Base-by-base conservation (phyloP, 2,888 invertebrate genomes). In the Trypoxylon attenuatum region DNA sequence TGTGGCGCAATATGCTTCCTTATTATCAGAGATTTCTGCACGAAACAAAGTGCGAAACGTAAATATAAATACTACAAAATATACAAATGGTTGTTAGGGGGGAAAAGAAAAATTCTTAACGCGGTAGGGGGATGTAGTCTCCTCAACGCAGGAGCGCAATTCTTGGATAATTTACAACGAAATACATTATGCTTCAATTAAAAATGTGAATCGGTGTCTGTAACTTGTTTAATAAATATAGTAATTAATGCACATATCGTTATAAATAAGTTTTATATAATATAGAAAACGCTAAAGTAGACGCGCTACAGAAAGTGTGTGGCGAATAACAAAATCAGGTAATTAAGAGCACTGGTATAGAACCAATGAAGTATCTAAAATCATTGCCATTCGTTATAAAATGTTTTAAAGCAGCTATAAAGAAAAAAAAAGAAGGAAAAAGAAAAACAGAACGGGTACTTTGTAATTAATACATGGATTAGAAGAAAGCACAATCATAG, bases 201-300 rank as follows among this genome's bases (percentile, higher is more conserved):
- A 79, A 70, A n/a, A 71, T 64, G 72, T 68, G 70, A 77, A 73
- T 76, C 63, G 71, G 75, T 78, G 75, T 73, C 79, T 77, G 73
- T 72, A 77, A 70, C 64, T 75, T 71, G 64, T 66, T 83, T 78
- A 84, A 83, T 84, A 83, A 83, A 84, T 83, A 84, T 74, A 71
- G 79, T 78, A 77, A 84, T 77, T 76, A 78, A 81, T 81, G 75
- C 80, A 79, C 78, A 80, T 82, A 63, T 73, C 78, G 60, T 77
- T 77, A 82, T 82, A 83, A 84, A 84, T 82, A 83, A 80, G 70
- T 73, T 73, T 13, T 33, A 33, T 71, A 68, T 59, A 56, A 69
- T 77, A 68, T 68, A 68, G 73, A 72, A 76, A 56, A 69, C 55
- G 64, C 75, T 77, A 79, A 66, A 74, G 73, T 74, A 80, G 33